Evolutionary conservation across 2,888 invertebrate species (phyloP).

Genomic region (Gortyna flavago): DNA sequence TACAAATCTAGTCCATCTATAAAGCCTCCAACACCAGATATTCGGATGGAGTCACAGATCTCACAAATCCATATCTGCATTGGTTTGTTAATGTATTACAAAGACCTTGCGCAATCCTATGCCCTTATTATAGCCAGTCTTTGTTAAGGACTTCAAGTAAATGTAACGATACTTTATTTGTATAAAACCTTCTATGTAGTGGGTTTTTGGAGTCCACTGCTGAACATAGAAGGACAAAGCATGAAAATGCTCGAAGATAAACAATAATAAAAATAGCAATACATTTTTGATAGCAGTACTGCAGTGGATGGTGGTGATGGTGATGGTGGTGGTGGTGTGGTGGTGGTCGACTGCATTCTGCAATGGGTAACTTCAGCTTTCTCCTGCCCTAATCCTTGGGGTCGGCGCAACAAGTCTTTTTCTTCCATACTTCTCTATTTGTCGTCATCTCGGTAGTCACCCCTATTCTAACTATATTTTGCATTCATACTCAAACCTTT

Average conservation of each 20-base stretch:
- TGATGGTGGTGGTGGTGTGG: no score
- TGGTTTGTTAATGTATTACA: conserved; percentile 50
- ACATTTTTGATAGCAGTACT: no score
- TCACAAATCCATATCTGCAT: conserved; percentile 54
- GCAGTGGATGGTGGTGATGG: no score
- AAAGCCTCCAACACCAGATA: conserved; percentile 12
- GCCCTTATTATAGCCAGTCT: conserved; percentile 50
- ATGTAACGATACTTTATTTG: conserved; percentile 38
- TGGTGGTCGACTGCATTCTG: no score
- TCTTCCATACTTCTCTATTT: no score
- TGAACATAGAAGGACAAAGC: not conserved
- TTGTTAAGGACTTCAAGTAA: conserved; percentile 43
- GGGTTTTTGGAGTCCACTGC: not conserved
- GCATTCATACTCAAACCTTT: no score
- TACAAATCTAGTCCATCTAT: not conserved
- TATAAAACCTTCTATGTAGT: not conserved
- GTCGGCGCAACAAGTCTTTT: no score
- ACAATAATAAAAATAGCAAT: not conserved
- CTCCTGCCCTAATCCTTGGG: no score
- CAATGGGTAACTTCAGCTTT: no score
- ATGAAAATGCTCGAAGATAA: not conserved
- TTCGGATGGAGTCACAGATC: conserved; percentile 56
- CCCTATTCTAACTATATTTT: no score
- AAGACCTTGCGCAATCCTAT: conserved; percentile 42
- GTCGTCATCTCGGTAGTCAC: no score